Evolutionary conservation across 1,140 invertebrate genomes (phyloP), one percentile per base, ranked within the genome.

Genomic region (Drosophila santomea): DNA sequence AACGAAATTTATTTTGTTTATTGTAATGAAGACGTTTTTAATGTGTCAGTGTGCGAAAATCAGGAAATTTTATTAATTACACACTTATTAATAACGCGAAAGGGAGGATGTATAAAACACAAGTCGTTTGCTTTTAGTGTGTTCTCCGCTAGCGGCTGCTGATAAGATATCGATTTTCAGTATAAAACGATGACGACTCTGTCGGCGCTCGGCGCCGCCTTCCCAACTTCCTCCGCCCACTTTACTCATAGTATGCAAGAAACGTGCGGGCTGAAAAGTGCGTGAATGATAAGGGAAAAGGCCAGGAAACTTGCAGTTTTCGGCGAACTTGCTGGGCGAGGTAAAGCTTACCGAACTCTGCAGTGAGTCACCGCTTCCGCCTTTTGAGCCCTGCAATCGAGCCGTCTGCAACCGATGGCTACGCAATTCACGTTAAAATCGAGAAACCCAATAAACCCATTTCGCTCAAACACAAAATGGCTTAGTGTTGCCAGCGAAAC

Each of bases 81-180:
- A 1, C 8, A 61, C 7, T 61, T 45, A 61, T 45, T 36, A 61
- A n/a, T 14, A 44, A 45, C n/a, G n/a, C 41, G 8, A 52, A 32
- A 35, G 28, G 38, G 15, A 35, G n/a, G n/a, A 23, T 36, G 56
- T 25, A 12, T 44, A 17, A 12, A 20, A 35, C 25, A 25, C 28
- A 35, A 35, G 48, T 36, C 17, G 43, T 15, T 38, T 11, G 11
- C 23, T 32, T 14, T 62, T 14, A 12, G n/a, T 57, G 25, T 44
- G 15, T 17, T n/a, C 15, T 32, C 36, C 10, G 43, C 32, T 28
- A 28, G 20, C 54, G 38, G 54, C 38, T 64, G 11, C 74, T 85
- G 82, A 85, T 85, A 85, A 86, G 78, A 81, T 85, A 85, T 85
- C 69, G 82, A 85, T 86, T 85, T 81, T 64, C 57, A 43, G 54